Base-by-base conservation (phyloP, 2,797 vertebrate species). In the Cryptoprocta ferox region DNA sequence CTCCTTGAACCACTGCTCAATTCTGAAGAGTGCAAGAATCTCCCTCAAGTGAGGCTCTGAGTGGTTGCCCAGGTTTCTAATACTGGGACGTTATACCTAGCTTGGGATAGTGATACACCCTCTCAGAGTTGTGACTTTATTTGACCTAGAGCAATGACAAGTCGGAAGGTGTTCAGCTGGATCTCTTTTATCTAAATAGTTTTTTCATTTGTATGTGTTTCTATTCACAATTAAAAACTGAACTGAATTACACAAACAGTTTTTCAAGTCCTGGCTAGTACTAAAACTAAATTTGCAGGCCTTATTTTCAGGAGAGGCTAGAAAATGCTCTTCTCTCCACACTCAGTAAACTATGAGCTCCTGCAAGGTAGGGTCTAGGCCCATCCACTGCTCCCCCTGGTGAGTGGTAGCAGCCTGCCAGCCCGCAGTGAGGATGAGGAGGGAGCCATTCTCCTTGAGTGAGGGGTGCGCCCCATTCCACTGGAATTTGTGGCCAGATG, bases 1-100 rank as follows among this genome's bases (percentile, higher is more conserved):
- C 71, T 78, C 63, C 76, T 48, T 86, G 80, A 89, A 84, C 79
- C 66, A 53, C 24, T 90, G 68, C 82, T 71, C 50, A 93, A n/a
- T 76, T 87, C 28, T 68, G 71, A 71, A 91, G 11, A 56, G 32
- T 56, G 16, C 13, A 53, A 79, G 18, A 65, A 56, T 73, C 48
- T 80, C 73, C n/a, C 19, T 5, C 73, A 30, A 59, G 24, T 59
- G 14, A 26, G 59, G n/a, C 50, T 56, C 68, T 73, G 61, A 79
- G 37, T 10, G 53, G 32, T 56, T 78, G 39, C 53, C 63, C 21
- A 35, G 79, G 32, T 71, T 82, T 65, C 87, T 79, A 39, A 65
- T 89, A 78, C n/a, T 12, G 3, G 37, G 15, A 16, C 26, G 3
- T 28, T 82, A 45, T 91, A 45, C 30, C 32, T 48, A 81, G 39